These are phyloP conservation scores for Ophioninae sp. DNA, from an alignment of 2,888 invertebrate genomes.

Conservation along the genomic window DNA sequence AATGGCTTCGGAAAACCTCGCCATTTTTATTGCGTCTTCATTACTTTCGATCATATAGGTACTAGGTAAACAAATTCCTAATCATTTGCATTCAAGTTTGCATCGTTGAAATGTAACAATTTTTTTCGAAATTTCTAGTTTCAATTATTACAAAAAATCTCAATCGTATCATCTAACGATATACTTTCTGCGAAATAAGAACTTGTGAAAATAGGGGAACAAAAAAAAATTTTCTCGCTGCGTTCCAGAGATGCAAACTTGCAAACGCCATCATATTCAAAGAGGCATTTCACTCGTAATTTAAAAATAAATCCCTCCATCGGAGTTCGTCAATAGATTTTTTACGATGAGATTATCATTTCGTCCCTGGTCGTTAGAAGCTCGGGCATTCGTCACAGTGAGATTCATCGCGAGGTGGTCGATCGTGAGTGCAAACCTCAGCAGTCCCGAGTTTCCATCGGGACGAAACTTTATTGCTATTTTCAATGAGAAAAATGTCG, in stretches of 20 bases:
- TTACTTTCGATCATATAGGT: too few species aligned
- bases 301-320: background rate
- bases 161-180: too few species aligned
- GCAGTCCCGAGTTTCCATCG: slow-evolving; percentile 47
- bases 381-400: slow-evolving; percentile 27
- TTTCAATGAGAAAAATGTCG: slow-evolving; percentile 17
- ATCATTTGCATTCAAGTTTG: too few species aligned
- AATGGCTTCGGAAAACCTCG: too few species aligned
- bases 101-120: too few species aligned
- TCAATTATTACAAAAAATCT: too few species aligned
- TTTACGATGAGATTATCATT: background rate
- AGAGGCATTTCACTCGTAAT: background rate
- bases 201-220: background rate
- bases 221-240: background rate
- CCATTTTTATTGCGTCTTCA: too few species aligned
- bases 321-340: background rate
- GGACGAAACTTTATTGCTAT: slow-evolving; percentile 49
- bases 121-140: too few species aligned
- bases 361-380: background rate
- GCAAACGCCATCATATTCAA: too few species aligned
- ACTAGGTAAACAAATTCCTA: too few species aligned
- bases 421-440: slow-evolving; percentile 15
- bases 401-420: slow-evolving; percentile 28
- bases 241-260: too few species aligned
- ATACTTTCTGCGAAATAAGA: too few species aligned